Evolutionary conservation across 2,888 invertebrate species (phyloP).

Genomic region (Antheraea assamensis): DNA sequence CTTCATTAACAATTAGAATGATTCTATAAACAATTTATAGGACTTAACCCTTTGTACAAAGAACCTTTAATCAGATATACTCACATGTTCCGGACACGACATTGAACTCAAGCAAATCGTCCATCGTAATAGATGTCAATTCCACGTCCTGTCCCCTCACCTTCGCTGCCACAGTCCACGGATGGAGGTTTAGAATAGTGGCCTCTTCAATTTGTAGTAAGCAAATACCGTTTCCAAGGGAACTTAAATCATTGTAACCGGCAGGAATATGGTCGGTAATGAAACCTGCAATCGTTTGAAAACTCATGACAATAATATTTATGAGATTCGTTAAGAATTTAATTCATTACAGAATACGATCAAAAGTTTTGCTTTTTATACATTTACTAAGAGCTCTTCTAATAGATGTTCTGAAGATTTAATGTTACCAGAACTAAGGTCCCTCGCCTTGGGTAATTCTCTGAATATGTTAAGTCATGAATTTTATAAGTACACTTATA

Average conservation of each 20-base stretch:
- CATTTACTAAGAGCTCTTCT: too few relatives aligned
- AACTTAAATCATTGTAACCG: constrained; percentile 35
- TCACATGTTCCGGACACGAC: background rate
- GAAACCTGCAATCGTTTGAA: constrained; percentile 49
- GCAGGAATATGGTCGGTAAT: constrained; percentile 43
- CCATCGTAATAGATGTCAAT: constrained; percentile 39
- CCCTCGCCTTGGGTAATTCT: too few relatives aligned
- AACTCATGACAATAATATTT: background rate
- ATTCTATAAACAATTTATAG: too few relatives aligned
- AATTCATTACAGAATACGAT: too few relatives aligned
- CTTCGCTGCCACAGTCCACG: constrained; percentile 63
- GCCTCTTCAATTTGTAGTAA: constrained; percentile 41
- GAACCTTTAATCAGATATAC: background rate
- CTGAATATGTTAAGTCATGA: too few relatives aligned
- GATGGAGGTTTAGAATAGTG: constrained; percentile 46
- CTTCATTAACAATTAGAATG: too few relatives aligned
- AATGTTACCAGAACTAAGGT: too few relatives aligned
- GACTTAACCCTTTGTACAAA: background rate
- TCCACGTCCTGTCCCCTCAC: constrained; percentile 47
- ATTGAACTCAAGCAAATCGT: constrained; percentile 20
- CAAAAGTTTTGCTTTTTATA: background rate
- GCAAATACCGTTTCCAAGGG: constrained; percentile 43
- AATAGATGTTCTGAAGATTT: too few relatives aligned
- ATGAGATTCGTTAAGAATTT: background rate
- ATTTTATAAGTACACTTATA: too few relatives aligned